Evolutionary conservation across 1,140 invertebrate genomes (phyloP).

Genomic region (Aphis craccivora): DNA sequence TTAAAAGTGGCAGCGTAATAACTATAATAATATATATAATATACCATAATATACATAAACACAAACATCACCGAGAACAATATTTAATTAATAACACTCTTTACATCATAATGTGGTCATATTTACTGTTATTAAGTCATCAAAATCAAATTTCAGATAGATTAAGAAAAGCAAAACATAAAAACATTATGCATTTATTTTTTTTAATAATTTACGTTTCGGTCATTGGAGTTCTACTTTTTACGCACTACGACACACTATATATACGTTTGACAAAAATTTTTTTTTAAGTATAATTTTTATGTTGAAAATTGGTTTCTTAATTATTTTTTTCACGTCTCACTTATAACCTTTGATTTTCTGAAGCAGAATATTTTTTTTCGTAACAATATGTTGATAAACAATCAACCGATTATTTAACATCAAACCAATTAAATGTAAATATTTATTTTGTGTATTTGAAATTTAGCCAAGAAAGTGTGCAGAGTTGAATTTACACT

Average conservation of each 20-base stretch:
- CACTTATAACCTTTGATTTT: not conserved
- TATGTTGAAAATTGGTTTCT: not conserved
- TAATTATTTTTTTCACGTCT: not conserved
- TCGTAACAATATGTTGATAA: not conserved
- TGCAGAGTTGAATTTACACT: not conserved
- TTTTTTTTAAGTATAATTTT: not conserved
- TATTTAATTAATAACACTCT: not conserved
- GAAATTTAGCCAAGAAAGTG: not conserved
- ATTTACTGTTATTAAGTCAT: not conserved
- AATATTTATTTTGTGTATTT: not conserved
- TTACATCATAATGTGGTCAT: no score
- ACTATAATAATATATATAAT: not conserved
- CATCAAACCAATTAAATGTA: not conserved
- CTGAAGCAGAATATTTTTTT: not conserved
- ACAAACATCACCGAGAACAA: not conserved
- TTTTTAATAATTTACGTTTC: not conserved
- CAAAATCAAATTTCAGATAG: not conserved
- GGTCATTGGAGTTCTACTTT: not conserved
- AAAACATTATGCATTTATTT: not conserved
- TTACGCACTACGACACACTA: not conserved
- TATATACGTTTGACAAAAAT: not conserved
- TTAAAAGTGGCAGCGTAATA: not conserved
- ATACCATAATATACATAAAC: not conserved
- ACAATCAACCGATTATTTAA: not conserved
- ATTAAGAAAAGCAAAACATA: not conserved